phyloP scores from a whole-genome alignment of 2,888 invertebrate genomes.

The Amblyjoppa fuscipennis region DNA sequence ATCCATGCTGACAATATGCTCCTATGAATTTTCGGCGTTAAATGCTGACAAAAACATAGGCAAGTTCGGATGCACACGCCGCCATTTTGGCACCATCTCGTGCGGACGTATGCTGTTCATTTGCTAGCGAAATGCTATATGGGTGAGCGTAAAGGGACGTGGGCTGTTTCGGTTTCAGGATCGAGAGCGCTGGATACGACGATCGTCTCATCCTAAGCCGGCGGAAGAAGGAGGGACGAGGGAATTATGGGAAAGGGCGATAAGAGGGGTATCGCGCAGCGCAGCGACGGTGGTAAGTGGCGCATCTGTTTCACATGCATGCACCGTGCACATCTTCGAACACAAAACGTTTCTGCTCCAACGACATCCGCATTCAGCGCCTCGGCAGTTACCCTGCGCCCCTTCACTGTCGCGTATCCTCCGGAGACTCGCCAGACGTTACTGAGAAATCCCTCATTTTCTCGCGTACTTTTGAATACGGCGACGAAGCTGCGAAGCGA shows the following conservation, averaged over 20 bases:
- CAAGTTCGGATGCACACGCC: no score
- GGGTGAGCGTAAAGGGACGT: neutral
- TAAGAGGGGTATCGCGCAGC: conserved; percentile 85
- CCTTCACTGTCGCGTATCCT: neutral
- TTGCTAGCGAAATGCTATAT: no score
- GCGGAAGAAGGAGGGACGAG: conserved; percentile 72
- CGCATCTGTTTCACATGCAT: conserved; percentile 25
- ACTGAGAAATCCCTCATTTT: neutral
- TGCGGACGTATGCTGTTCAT: no score
- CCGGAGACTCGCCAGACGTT: neutral
- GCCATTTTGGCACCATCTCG: no score
- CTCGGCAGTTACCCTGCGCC: neutral
- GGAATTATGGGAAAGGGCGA: conserved; percentile 86
- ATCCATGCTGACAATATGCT: no score
- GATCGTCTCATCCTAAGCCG: conserved; percentile 74
- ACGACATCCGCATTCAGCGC: neutral
- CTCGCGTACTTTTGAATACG: neutral
- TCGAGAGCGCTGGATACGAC: conserved; percentile 63
- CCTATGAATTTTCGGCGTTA: no score
- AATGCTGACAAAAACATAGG: no score
- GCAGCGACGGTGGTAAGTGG: conserved; percentile 84
- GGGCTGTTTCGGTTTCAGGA: conserved; percentile 53
- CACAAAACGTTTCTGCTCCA: conserved; percentile 4
- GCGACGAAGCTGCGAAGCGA: neutral
- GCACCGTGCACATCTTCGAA: conserved; percentile 6